These are phyloP conservation scores for Oceanodroma leucorhoa DNA, from an alignment of 2,797 vertebrate genomes.

Conservation along the genomic window DNA sequence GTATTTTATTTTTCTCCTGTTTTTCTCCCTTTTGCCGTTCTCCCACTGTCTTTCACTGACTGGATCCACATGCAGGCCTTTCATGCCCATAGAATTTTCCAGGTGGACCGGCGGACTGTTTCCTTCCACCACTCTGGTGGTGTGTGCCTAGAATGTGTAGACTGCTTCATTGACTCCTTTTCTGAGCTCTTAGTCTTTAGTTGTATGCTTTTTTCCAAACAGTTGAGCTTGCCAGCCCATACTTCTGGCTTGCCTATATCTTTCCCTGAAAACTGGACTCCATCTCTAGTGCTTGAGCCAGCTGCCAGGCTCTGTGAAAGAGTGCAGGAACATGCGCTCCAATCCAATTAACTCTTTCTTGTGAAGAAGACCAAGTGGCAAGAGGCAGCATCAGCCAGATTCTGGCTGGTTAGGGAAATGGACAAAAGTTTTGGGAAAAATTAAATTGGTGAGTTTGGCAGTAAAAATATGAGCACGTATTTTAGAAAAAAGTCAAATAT, in stretches of 20 bases:
- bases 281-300: not conserved
- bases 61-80: not conserved
- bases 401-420: not conserved
- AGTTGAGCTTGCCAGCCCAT: conserved; percentile 38
- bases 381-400: not conserved
- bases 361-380: not conserved
- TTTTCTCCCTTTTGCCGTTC: not conserved
- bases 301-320: conserved; percentile 4
- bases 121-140: not conserved
- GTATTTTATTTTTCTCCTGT: not conserved
- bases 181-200: not conserved
- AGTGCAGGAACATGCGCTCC: not conserved
- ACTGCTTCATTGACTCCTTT: conserved; percentile 13
- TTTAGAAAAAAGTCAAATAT: not conserved
- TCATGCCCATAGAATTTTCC: conserved; percentile 5
- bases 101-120: not conserved
- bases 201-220: not conserved
- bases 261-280: conserved; percentile 35
- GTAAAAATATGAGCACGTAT: accelerated
- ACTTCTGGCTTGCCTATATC: conserved; percentile 46
- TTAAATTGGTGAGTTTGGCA: not conserved
- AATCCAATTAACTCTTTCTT: conserved; percentile 9
- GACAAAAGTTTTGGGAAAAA: not conserved
- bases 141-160: conserved; percentile 45
- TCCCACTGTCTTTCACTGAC: not conserved